Evolutionary conservation across 1,140 invertebrate genomes (phyloP), one percentile per base, ranked within the genome.

Genomic region (Helicorthomorpha holstii): DNA sequence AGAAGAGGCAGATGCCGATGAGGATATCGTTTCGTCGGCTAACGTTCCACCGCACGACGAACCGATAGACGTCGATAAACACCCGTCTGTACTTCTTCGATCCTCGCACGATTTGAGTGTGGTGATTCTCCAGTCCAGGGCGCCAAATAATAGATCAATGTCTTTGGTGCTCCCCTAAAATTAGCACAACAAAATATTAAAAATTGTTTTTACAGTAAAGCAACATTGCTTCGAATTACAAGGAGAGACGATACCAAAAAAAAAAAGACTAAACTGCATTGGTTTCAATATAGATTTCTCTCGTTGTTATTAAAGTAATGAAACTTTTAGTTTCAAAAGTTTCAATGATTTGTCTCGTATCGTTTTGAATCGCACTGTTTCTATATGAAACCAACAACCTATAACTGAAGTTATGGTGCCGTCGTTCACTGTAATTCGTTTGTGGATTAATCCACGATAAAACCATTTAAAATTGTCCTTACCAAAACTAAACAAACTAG

Each of bases 401-500:
- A 38, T 38, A 10, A n/a, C n/a, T 38, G 10, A 10, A 10, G n/a
- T 10, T 10, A 38, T 38, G 34, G 34, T n/a, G 10, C 10, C 34
- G 10, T 38, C n/a, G n/a, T 38, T 10, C 10, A 10, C 34, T 10
- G n/a, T n/a, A 38, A 38, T n/a, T n/a, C 10, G 34, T 10, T 38
- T 38, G 10, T n/a, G 10, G 34, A n/a, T n/a, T 38, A 10, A n/a
- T 38, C 10, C 34, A 38, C 10, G 10, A 38, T 38, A n/a, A 10
- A n/a, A n/a, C n/a, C 34, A n/a, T n/a, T n/a, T n/a, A n/a, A n/a
- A n/a, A n/a, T n/a, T n/a, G n/a, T n/a, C 4, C 22, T 68, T 60
- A 82, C 81, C 74, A 81, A 82, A 38, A 86, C 79, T 48, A 93
- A 76, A 60, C 88, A 93, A 48, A 93, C 80, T 69, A 85, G 85